phyloP scores from a whole-genome alignment of 2,888 invertebrate species.

The Pristionchus arcanus region DNA sequence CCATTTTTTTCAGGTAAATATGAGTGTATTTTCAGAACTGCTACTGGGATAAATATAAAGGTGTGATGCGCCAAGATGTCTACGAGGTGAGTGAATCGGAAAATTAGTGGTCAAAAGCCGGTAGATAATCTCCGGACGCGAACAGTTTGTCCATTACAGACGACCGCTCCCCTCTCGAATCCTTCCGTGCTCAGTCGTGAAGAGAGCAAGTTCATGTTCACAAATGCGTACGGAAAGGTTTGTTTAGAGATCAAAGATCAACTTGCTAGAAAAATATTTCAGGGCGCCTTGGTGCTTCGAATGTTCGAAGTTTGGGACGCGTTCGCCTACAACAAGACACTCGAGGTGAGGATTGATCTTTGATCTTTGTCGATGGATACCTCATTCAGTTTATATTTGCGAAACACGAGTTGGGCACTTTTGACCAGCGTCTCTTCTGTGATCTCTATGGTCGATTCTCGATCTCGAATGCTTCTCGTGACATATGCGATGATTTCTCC shows the following conservation, averaged over 20 bases:
- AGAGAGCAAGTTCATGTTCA: background rate
- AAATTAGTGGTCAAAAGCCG: background rate
- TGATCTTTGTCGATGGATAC: background rate
- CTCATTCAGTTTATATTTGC: background rate
- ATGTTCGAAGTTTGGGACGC: background rate
- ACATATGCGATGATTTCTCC: slow-evolving; percentile 26
- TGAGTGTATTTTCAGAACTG: background rate
- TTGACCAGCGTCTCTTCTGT: background rate
- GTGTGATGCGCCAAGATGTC: background rate
- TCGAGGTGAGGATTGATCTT: background rate
- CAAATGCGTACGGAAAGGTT: background rate
- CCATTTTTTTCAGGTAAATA: no score
- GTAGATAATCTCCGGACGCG: background rate
- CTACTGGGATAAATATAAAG: background rate
- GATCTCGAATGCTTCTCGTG: background rate
- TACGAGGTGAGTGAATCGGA: background rate
- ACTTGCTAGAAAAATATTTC: background rate
- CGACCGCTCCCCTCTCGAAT: background rate
- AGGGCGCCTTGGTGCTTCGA: slow-evolving; percentile 1
- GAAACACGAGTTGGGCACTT: background rate
- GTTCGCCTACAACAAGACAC: background rate
- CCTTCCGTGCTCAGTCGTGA: background rate
- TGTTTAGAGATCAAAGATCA: background rate
- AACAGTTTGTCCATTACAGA: background rate
- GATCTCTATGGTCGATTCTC: background rate